These are phyloP conservation scores for Drosophila phalerata DNA, from an alignment of 2,888 invertebrate genomes.

Conservation along the genomic window DNA sequence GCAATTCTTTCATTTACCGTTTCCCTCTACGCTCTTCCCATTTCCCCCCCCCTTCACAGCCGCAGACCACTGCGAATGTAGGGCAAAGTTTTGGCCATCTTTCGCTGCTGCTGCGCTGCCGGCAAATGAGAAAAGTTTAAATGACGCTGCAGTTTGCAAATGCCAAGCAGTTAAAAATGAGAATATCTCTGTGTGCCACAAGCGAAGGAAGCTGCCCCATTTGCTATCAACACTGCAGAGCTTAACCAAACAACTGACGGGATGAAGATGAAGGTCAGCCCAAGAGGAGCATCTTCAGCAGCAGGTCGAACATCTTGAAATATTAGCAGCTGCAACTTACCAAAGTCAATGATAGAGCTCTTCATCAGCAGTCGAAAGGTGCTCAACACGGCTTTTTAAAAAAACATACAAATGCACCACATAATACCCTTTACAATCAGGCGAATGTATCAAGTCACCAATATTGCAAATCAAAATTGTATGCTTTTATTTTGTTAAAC, in stretches of 20 bases:
- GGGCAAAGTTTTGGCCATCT: conserved; percentile 59
- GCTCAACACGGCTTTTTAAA: neutral
- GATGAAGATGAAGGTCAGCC: conserved; percentile 38
- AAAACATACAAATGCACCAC: neutral
- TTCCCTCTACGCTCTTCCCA: neutral
- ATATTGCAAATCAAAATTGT: too few species aligned
- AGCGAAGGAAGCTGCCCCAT: conserved; percentile 57
- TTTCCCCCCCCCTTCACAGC: neutral
- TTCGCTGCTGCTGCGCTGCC: conserved; percentile 49
- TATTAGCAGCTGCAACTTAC: conserved; percentile 7
- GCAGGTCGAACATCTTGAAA: conserved; percentile 8
- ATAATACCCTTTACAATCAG: neutral
- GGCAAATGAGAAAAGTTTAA: conserved; percentile 81
- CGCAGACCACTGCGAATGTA: conserved; percentile 53
- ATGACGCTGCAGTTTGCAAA: conserved; percentile 81
- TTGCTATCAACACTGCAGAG: conserved; percentile 64
- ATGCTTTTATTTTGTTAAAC: too few species aligned
- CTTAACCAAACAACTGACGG: conserved; percentile 19
- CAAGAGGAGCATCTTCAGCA: neutral
- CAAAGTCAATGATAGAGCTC: conserved; percentile 8
- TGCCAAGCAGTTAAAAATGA: conserved; percentile 79
- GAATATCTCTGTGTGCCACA: conserved; percentile 65
- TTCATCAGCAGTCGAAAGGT: conserved; percentile 6
- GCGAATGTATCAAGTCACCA: too few species aligned
- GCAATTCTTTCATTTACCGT: neutral